These are phyloP conservation scores for Ornithoptera alexandrae DNA, from an alignment of 2,888 invertebrate genomes.

Conservation along the genomic window DNA sequence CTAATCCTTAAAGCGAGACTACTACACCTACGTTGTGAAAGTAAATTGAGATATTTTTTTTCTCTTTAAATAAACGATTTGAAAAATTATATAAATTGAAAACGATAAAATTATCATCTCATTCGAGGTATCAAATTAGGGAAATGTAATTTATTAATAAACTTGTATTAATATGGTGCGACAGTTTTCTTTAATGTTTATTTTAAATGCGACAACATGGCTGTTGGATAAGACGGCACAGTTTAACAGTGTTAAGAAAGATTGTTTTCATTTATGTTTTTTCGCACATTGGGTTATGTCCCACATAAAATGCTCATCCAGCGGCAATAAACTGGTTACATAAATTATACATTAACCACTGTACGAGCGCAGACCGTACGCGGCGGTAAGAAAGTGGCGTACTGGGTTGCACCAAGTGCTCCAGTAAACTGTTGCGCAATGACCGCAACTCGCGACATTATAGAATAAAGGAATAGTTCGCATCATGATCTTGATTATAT, in stretches of 20 bases:
- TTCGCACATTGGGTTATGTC: conserved; percentile 18
- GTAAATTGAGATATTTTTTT: too few relatives aligned
- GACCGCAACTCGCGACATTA: conserved; percentile 41
- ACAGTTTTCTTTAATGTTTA: neutral
- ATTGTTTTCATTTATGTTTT: neutral
- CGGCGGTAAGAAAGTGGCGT: conserved; percentile 69
- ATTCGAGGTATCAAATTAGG: too few relatives aligned
- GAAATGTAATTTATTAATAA: too few relatives aligned
- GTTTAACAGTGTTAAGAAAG: neutral
- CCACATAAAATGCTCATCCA: conserved; percentile 30
- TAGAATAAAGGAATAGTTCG: neutral
- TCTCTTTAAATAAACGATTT: too few relatives aligned
- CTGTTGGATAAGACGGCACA: neutral
- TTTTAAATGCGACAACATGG: neutral
- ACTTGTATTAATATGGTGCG: too few relatives aligned
- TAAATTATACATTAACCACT: conserved; percentile 36
- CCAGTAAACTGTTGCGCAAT: conserved; percentile 72
- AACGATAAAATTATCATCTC: too few relatives aligned
- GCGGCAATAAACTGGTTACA: conserved; percentile 28
- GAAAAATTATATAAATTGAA: too few relatives aligned
- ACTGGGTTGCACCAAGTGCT: conserved; percentile 68
- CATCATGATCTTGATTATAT: neutral
- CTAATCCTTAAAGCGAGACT: too few relatives aligned
- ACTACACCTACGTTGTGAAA: too few relatives aligned
- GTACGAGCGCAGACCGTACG: conserved; percentile 50